Conservation (phyloP, 2,797 vertebrate species). For the Crenuchus spilurus region DNA sequence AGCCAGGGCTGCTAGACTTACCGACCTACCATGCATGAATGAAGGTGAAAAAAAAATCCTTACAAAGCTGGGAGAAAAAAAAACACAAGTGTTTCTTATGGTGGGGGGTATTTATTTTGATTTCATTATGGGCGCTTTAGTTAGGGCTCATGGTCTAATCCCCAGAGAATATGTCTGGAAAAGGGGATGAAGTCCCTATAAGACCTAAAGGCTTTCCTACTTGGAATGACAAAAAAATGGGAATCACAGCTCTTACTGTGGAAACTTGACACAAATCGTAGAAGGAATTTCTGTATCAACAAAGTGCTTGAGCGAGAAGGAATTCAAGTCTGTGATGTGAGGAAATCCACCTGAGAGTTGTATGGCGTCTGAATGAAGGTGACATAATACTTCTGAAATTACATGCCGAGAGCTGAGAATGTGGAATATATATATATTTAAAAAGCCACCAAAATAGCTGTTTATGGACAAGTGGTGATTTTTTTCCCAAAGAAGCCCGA, state of each 20-base stretch:
- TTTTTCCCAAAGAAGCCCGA: conserved; percentile 21
- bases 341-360: conserved; percentile 44
- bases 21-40: background rate
- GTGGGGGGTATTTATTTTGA: conserved; percentile 79
- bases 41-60: background rate
- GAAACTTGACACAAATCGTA: conserved; percentile 64
- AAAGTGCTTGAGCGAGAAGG: conserved; percentile 69
- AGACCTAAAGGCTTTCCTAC: conserved; percentile 76
- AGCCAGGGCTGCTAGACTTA: background rate
- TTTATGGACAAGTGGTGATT: conserved; percentile 38
- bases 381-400: conserved; percentile 26
- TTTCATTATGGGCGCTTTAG: conserved; percentile 81
- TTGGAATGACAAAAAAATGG: conserved; percentile 62
- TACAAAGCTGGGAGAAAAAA: background rate
- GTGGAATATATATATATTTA: conserved; percentile 70
- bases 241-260: conserved; percentile 65
- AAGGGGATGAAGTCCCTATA: conserved; percentile 80
- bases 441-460: conserved; percentile 67
- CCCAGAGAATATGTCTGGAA: conserved; percentile 80
- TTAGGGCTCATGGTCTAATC: conserved; percentile 76
- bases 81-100: conserved; percentile 61
- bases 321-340: conserved; percentile 64
- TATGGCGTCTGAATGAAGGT: conserved; percentile 27
- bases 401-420: conserved; percentile 60
- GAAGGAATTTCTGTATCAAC: conserved; percentile 74